Evolutionary conservation across 2,113 vertebrate species (phyloP).

Genomic region (Psephotus haematonotus): DNA sequence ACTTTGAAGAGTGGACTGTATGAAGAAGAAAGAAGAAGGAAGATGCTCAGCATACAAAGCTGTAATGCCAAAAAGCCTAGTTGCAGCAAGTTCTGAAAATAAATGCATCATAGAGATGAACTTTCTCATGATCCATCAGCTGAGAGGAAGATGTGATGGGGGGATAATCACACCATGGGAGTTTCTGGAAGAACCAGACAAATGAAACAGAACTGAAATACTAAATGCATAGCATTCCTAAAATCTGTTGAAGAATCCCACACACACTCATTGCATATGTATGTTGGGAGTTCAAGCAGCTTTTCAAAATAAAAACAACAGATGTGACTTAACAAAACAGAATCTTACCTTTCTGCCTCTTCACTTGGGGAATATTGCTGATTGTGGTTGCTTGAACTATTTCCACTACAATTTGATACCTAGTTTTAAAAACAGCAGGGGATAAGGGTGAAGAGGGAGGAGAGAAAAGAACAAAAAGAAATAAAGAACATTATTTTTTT

Average conservation of each 20-base stretch:
- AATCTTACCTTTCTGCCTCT: conserved; percentile 94
- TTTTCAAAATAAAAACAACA: conserved; percentile 34
- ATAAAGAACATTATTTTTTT: conserved; percentile 5
- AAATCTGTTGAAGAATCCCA: background rate
- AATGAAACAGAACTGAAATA: background rate
- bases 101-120: background rate
- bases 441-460: background rate
- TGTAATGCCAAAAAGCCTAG: background rate
- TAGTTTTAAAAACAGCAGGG: conserved; percentile 63
- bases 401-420: conserved; percentile 99
- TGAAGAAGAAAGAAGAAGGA: background rate
- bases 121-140: conserved; percentile 6
- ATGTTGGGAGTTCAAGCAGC: background rate
- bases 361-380: conserved; percentile 95
- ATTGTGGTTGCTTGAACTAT: conserved; percentile 98
- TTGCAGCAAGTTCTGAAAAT: background rate
- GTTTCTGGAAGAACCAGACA: background rate
- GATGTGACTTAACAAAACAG: conserved; percentile 14
- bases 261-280: background rate
- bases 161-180: background rate
- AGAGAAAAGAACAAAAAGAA: background rate
- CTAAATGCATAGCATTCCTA: background rate
- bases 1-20: background rate
- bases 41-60: background rate
- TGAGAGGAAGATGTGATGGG: background rate